phyloP scores from a whole-genome alignment of 2,888 invertebrate genomes.

The Melanargia galathea region DNA sequence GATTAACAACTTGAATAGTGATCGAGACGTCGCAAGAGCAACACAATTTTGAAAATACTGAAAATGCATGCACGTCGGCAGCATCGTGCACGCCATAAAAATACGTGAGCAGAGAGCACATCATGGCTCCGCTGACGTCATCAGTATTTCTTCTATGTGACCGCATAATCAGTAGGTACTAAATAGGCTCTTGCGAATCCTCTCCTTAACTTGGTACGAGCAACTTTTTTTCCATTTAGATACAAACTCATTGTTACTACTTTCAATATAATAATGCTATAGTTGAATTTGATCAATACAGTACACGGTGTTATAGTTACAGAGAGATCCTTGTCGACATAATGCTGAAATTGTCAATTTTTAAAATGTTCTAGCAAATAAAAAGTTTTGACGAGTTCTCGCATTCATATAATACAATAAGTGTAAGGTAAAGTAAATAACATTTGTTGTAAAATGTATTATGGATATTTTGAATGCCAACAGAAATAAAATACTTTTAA shows the following conservation, averaged over 20 bases:
- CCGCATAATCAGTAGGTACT: too few species aligned
- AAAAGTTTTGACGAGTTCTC: constrained; percentile 65
- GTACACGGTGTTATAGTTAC: constrained; percentile 7
- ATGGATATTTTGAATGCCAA: constrained; percentile 78
- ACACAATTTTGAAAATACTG: too few species aligned
- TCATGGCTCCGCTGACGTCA: too few species aligned
- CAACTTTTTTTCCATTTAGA: constrained; percentile 1
- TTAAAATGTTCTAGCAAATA: constrained; percentile 71
- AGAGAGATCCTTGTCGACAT: constrained; percentile 43
- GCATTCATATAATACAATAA: constrained; percentile 64
- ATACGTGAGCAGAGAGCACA: too few species aligned
- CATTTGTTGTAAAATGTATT: constrained; percentile 79
- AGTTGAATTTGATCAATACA: constrained; percentile 1
- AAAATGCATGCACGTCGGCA: too few species aligned
- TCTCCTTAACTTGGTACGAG: not conserved
- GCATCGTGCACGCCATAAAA: too few species aligned
- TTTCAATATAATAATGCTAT: constrained; percentile 4
- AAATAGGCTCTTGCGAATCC: too few species aligned
- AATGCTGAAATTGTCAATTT: constrained; percentile 76
- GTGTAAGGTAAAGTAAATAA: constrained; percentile 61
- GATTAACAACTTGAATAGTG: not conserved
- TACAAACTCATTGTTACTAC: not conserved
- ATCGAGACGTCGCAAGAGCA: too few species aligned
- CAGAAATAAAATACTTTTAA: constrained; percentile 70
- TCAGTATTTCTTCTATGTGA: too few species aligned